Evolutionary conservation across 2,888 invertebrate species (phyloP).

Genomic region (Hydroisotoma schaefferi): DNA sequence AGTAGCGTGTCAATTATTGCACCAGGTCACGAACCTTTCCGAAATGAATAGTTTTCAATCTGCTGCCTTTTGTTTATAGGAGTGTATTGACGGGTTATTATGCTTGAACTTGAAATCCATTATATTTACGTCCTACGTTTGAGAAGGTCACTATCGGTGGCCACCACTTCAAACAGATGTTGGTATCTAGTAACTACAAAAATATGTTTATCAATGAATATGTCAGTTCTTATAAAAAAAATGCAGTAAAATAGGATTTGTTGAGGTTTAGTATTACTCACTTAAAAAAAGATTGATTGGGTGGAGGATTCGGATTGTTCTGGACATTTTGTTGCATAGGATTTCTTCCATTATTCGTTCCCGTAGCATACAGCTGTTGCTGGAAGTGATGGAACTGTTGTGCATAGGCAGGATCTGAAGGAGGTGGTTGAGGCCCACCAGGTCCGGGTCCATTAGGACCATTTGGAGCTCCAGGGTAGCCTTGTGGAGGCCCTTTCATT

Average conservation of each 20-base stretch:
- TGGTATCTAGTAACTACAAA: not conserved
- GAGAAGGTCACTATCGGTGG: too few relatives aligned
- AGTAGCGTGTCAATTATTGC: slow-evolving; percentile 40
- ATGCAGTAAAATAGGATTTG: not conserved
- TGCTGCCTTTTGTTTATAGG: too few relatives aligned
- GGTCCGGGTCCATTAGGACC: slow-evolving; percentile 74
- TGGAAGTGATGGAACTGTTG: slow-evolving; percentile 95
- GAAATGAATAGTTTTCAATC: too few relatives aligned
- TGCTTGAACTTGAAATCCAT: too few relatives aligned
- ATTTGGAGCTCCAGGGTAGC: slow-evolving; percentile 70
- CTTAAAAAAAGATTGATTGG: slow-evolving; percentile 49
- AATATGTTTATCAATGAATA: not conserved
- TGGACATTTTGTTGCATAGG: slow-evolving; percentile 52
- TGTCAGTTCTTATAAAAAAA: not conserved
- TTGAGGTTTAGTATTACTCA: too few relatives aligned
- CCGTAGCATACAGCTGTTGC: slow-evolving; percentile 88
- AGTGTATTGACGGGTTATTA: too few relatives aligned
- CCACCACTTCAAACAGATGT: too few relatives aligned
- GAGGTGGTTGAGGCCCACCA: slow-evolving; percentile 76
- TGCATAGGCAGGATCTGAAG: slow-evolving; percentile 87
- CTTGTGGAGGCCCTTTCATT: slow-evolving; percentile 61
- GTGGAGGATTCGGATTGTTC: slow-evolving; percentile 48
- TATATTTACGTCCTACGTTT: too few relatives aligned
- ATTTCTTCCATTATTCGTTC: slow-evolving; percentile 60
- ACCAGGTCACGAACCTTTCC: slow-evolving; percentile 48